Evolutionary conservation across 2,888 invertebrate species (phyloP).

Genomic region (Macaria liturata): DNA sequence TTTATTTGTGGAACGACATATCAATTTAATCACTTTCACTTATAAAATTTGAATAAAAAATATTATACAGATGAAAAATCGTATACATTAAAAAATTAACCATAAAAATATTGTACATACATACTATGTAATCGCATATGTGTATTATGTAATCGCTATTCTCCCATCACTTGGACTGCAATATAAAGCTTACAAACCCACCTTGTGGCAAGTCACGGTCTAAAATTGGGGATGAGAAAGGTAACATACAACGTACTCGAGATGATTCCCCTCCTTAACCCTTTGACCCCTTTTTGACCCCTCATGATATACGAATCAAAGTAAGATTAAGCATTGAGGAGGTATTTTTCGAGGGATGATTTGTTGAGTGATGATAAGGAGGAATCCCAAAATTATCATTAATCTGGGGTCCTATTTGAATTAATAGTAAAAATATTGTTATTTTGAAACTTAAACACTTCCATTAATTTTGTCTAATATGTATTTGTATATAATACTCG

Average conservation of each 20-base stretch:
- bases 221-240: constrained; percentile 46
- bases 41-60: no score
- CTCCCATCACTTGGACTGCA: constrained; percentile 2
- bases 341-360: constrained; percentile 29
- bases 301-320: constrained; percentile 34
- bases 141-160: constrained; percentile 2
- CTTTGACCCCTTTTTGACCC: constrained; percentile 3
- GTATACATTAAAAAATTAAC: no score
- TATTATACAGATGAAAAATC: no score
- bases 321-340: constrained; percentile 29
- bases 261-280: constrained; percentile 11
- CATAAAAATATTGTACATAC: no score
- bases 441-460: no score
- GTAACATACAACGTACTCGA: constrained; percentile 30
- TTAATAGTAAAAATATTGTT: no score
- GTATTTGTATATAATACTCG: no score
- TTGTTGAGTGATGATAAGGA: neutral
- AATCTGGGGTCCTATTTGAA: neutral
- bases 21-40: no score
- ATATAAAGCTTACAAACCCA: constrained; percentile 24
- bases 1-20: no score
- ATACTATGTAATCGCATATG: constrained; percentile 2
- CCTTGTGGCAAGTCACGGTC: constrained; percentile 44
- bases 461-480: no score
- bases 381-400: constrained; percentile 7